phyloP scores from a whole-genome alignment of 2,888 invertebrate species.

The Callimorpha dominula region DNA sequence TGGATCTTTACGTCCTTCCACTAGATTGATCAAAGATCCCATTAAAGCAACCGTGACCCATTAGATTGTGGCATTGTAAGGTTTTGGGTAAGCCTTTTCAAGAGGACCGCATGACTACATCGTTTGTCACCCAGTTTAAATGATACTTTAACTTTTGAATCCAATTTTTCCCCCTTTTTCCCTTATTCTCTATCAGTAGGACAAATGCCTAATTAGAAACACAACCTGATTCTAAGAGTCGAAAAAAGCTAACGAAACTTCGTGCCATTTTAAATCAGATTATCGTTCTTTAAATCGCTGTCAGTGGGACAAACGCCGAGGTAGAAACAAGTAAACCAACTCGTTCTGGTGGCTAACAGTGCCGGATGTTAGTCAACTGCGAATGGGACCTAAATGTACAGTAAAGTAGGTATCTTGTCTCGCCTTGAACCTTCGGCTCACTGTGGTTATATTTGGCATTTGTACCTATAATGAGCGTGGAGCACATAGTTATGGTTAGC shows the following conservation, averaged over 20 bases:
- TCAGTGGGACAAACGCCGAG: not conserved
- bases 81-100: too few relatives aligned
- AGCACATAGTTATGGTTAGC: not conserved
- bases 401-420: not conserved
- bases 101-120: too few relatives aligned
- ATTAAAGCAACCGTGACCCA: too few relatives aligned
- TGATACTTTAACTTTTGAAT: too few relatives aligned
- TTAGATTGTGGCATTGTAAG: too few relatives aligned
- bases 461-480: constrained; percentile 1
- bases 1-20: too few relatives aligned
- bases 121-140: too few relatives aligned
- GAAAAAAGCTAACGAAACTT: too few relatives aligned
- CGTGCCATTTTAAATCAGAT: too few relatives aligned
- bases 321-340: constrained; percentile 7
- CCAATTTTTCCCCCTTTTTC: too few relatives aligned
- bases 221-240: too few relatives aligned
- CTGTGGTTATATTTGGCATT: constrained; percentile 18
- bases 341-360: constrained; percentile 6
- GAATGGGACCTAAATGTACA: constrained; percentile 16
- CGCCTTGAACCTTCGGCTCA: constrained; percentile 13
- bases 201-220: not conserved
- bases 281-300: not conserved
- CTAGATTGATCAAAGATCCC: too few relatives aligned
- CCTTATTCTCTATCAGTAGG: not conserved
- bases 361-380: constrained; percentile 22